Base-by-base conservation (phyloP, 2,888 invertebrate genomes). In the Mimas tiliae region DNA sequence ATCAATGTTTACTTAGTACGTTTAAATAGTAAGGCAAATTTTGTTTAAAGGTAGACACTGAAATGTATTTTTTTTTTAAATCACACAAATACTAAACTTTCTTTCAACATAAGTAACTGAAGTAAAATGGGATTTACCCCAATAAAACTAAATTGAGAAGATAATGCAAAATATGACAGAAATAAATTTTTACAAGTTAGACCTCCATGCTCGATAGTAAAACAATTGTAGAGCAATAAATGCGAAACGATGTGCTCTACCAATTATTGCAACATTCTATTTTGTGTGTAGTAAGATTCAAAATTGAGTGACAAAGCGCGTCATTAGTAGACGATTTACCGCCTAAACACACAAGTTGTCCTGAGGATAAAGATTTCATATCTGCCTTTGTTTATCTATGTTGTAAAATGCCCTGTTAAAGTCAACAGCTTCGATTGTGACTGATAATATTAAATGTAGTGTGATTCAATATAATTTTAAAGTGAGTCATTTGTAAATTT, bases 241-340 rank as follows among this genome's bases (percentile, higher is more conserved):
- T 38, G 6, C 7, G 6, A 34, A 34, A 38, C 7, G 38, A 38
- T 7, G 38, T 73, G 72, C 70, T 70, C 76, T 76, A 76, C 76
- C 77, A 84, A 79, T 82, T 86, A 86, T 38, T 38, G 8, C 8
- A 87, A 85, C 87, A 84, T 79, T 82, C 14, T 9, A 84, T 87
- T 87, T 85, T 45, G 12, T 45, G 12, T 11, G 45, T 3, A 9
- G 45, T 45, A 45, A 45, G 45, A 11, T 45, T 14, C 14, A 45
- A 11, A 14, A 86, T 83, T 73, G 77, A 38, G 38, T 38, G 38
- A 9, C 38, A 38, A 7, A 38, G 0, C 38, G 3, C 80, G n/a
- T 14, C n/a, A 14, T 27, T 38, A 1, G 7, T 38, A 38, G 9
- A 38, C 27, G 4, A 27, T 27, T 27, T 38, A 38, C 9, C 1